Conservation (phyloP, 2,888 invertebrate species). For the Erebia ligea region DNA sequence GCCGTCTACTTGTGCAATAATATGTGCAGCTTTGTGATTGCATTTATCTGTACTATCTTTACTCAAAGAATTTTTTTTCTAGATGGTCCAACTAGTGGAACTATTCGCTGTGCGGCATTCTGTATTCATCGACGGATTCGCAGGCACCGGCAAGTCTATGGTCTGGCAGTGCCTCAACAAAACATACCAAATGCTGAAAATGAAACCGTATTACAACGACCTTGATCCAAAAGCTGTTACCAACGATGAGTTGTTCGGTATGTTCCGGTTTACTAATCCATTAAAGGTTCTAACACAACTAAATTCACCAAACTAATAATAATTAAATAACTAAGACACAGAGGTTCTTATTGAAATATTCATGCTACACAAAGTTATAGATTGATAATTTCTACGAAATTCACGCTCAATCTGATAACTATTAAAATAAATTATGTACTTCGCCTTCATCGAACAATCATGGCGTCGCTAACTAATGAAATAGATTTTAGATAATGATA, state of each 20-base stretch:
- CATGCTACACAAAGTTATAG: too few relatives aligned
- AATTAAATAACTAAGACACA: background rate
- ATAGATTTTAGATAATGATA: too few relatives aligned
- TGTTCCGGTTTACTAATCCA: background rate
- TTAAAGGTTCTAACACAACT: background rate
- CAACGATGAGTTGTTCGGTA: conserved; percentile 96
- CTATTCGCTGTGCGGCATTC: conserved; percentile 96
- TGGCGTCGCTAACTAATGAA: too few relatives aligned
- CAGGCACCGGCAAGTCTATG: conserved; percentile 96
- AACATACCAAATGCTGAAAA: conserved; percentile 91
- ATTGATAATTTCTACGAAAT: too few relatives aligned
- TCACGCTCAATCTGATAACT: too few relatives aligned
- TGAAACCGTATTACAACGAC: conserved; percentile 93
- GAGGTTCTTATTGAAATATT: too few relatives aligned
- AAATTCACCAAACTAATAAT: background rate
- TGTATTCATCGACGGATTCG: conserved; percentile 92
- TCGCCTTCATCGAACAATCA: too few relatives aligned
- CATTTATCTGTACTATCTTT: too few relatives aligned
- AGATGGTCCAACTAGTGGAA: conserved; percentile 96
- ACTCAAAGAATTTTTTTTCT: conserved; percentile 34
- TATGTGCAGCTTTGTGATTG: too few relatives aligned
- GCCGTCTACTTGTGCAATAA: too few relatives aligned
- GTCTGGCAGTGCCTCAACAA: conserved; percentile 95
- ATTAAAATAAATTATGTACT: too few relatives aligned
- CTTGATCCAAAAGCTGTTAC: conserved; percentile 98